Evolutionary conservation across 2,113 vertebrate genomes (phyloP), one percentile per base, ranked within the genome.

Genomic region (Motacilla alba): DNA sequence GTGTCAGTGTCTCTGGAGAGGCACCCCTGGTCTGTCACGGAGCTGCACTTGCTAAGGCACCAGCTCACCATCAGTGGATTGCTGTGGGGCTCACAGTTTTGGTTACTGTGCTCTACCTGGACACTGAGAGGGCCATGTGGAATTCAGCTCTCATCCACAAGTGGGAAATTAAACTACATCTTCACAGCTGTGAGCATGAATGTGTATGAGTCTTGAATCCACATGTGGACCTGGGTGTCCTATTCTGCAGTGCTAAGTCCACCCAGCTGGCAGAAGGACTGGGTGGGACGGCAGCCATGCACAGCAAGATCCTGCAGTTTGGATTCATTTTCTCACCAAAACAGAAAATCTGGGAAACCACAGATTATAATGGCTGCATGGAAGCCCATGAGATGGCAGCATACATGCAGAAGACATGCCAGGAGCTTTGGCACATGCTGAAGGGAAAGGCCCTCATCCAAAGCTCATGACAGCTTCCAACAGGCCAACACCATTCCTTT

Each of bases 151-250:
- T 80, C 66, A 74, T n/a, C 3, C 3, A 2, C 28, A 46, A 4
- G n/a, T 7, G 5, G 1, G 30, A 74, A 77, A 43, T 69, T 22
- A 78, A 55, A 59, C 9, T 46, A 37, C 3, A 1, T 16, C 33
- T 74, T 59, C 41, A 78, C 11, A 85, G 41, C 20, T 4, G 3
- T 26, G 23, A 78, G 41, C 70, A 60, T 13, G 49, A 28, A 69
- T 3, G 1, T 2, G 1, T 28, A 10, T 5, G 3, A 84, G 11
- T 31, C 26, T 20, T 6, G 2, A 52, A 68, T 44, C 31, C 31
- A n/a, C 31, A 9, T 0, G 1, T 6, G 13, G 33, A 43, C 7
- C 37, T 0, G 0, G 18, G 10, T 39, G n/a, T 22, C 33, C 60
- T 7, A 0, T 7, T 41, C 47, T 68, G 39, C 2, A 6, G 15